Conservation (phyloP, 2,113 vertebrate genomes). For the Machaerirhynchus nigripectus region DNA sequence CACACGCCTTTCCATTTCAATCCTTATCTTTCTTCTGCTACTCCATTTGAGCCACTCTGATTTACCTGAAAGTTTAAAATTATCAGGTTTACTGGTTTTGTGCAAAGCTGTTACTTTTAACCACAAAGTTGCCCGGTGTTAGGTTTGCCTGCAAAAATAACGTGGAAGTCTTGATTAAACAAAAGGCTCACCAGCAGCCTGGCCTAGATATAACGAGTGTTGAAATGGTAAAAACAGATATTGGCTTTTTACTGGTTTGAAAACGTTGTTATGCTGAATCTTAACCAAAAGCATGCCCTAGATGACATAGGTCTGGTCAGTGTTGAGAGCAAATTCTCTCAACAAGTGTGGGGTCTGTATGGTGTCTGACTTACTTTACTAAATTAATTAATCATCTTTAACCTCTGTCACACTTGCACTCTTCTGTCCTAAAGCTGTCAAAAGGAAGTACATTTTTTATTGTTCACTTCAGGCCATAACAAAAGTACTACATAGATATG, state of each 20-base stretch:
- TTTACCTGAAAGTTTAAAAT: background rate
- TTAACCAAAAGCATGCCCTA: background rate
- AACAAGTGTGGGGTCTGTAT: background rate
- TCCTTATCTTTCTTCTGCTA: background rate
- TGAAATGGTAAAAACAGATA: background rate
- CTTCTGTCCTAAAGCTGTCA: background rate
- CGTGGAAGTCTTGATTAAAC: background rate
- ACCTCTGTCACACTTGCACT: background rate
- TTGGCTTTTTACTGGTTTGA: background rate
- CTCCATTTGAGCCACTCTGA: background rate
- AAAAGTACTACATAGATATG: background rate
- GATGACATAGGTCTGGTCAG: background rate
- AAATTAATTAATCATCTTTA: background rate
- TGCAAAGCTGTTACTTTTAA: background rate
- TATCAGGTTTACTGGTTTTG: fast-evolving
- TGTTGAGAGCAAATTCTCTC: background rate
- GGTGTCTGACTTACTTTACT: background rate
- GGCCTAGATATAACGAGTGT: background rate
- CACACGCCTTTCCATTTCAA: background rate
- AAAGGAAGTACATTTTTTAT: background rate
- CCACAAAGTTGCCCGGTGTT: background rate
- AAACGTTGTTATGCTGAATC: background rate
- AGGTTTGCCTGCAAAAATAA: background rate
- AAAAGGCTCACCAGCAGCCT: background rate
- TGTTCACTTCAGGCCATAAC: background rate